phyloP scores from a whole-genome alignment of 2,113 vertebrate species.

The Actenoides lindsayi region DNA sequence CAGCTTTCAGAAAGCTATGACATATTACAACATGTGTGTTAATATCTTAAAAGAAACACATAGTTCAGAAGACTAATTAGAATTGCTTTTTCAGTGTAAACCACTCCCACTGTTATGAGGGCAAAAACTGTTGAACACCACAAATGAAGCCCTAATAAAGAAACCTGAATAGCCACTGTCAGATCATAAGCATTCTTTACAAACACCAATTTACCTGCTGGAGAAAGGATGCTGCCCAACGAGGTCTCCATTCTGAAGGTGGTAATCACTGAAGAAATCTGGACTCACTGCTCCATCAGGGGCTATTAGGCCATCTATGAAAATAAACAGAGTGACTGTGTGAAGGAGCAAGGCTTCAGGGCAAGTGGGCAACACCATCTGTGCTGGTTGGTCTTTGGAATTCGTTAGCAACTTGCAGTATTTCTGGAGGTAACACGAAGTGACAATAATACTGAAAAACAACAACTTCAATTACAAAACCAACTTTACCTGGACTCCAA shows the following conservation, averaged over 20 bases:
- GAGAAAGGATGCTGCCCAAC: slow-evolving; percentile 78
- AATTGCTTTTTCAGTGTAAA: neutral
- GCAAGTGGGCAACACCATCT: neutral
- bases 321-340: neutral
- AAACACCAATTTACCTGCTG: slow-evolving; percentile 76
- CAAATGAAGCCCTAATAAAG: neutral
- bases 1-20: neutral
- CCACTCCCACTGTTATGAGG: neutral
- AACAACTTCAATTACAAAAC: neutral
- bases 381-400: neutral
- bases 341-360: neutral
- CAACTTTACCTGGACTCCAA: neutral
- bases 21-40: neutral
- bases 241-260: slow-evolving; percentile 89
- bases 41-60: neutral
- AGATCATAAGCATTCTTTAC: neutral
- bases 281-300: slow-evolving; percentile 87
- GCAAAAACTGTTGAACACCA: neutral
- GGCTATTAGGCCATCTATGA: slow-evolving; percentile 88
- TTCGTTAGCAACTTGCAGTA: neutral
- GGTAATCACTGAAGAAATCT: slow-evolving; percentile 88
- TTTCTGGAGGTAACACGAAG: neutral
- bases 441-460: neutral
- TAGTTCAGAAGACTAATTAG: neutral
- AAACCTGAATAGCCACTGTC: neutral